A percentile compares a stretch with the other conserved stretches of the same genome.
phyloP scores from a whole-genome alignment of 2,888 invertebrate genomes.

The Amaurobius ferox region DNA sequence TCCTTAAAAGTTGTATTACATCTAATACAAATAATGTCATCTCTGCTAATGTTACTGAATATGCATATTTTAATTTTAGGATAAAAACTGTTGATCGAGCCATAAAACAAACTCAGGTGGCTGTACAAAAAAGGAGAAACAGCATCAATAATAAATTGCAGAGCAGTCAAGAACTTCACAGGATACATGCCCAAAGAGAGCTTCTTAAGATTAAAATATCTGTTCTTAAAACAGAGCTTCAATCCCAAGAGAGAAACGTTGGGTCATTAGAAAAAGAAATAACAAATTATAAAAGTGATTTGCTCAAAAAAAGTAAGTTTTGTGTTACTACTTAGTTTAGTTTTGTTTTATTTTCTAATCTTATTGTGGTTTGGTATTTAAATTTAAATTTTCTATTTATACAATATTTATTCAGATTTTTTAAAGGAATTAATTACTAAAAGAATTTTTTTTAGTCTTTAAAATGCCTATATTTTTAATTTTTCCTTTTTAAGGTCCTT shows the following conservation, averaged over 20 bases:
- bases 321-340: no score
- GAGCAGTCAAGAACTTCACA: constrained; percentile 61
- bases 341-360: no score
- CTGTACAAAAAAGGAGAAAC: constrained; percentile 76
- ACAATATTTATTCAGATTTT: no score
- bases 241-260: constrained; percentile 79
- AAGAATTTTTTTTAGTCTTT: no score
- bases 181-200: constrained; percentile 75
- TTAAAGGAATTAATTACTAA: no score
- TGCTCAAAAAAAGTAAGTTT: constrained; percentile 46
- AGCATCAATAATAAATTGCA: constrained; percentile 76
- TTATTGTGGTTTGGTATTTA: no score
- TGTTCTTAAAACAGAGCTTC: constrained; percentile 76
- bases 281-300: constrained; percentile 81
- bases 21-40: no score
- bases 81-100: constrained; percentile 78
- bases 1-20: no score
- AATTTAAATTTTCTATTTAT: no score
- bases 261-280: constrained; percentile 83
- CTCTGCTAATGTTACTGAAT: no score
- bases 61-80: constrained; percentile 75
- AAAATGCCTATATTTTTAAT: no score
- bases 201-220: constrained; percentile 75
- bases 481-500: no score
- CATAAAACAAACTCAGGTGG: constrained; percentile 77